phyloP scores from a whole-genome alignment of 2,113 vertebrate species.

The Capreolus pygargus region DNA sequence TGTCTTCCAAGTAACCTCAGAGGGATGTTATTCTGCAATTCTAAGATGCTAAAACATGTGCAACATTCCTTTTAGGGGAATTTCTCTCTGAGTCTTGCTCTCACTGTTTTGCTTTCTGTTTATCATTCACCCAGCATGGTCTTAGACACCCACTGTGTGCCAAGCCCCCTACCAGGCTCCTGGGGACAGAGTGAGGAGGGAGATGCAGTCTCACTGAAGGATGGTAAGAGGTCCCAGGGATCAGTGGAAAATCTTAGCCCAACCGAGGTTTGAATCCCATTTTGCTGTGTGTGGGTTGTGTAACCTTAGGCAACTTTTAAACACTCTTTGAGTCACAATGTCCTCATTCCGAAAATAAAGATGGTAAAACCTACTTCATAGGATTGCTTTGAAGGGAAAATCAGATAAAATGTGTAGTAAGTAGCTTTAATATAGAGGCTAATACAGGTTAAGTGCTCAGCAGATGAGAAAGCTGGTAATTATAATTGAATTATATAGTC shows the following conservation, averaged over 20 bases:
- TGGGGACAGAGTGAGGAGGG: not conserved
- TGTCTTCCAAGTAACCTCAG: slow-evolving; percentile 12
- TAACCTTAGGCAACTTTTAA: slow-evolving; percentile 26
- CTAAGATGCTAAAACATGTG: not conserved
- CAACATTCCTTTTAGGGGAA: slow-evolving; percentile 4
- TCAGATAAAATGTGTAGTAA: not conserved
- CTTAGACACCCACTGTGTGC: not conserved
- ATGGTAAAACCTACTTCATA: not conserved
- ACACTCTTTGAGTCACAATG: not conserved
- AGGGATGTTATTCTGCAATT: not conserved
- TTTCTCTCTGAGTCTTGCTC: not conserved
- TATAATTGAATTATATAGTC: not conserved
- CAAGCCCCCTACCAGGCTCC: not conserved
- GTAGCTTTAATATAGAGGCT: not conserved
- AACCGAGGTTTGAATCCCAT: slow-evolving; percentile 16
- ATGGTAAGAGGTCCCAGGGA: too few species aligned
- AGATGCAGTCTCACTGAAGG: not conserved
- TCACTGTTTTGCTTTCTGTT: slow-evolving; percentile 24
- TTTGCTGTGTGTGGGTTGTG: not conserved
- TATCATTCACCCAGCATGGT: not conserved
- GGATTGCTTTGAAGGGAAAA: not conserved
- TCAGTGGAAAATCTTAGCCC: not conserved
- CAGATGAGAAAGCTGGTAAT: not conserved
- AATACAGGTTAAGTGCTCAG: not conserved
- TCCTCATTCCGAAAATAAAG: not conserved